phyloP scores from a whole-genome alignment of 2,888 invertebrate genomes.

The Nomada lathburiana region DNA sequence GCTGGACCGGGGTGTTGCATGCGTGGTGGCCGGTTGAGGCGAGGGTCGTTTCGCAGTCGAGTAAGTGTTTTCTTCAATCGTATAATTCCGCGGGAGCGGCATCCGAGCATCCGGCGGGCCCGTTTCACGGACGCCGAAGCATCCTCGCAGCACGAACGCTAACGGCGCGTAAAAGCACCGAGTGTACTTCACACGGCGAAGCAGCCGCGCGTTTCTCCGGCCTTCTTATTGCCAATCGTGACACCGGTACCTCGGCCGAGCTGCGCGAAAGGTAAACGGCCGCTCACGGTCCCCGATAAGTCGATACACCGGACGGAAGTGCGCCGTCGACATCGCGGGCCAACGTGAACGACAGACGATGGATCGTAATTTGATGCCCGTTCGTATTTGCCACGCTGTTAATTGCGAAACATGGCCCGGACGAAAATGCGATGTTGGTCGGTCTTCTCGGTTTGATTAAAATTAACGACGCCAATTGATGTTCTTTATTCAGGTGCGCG shows the following conservation, averaged over 20 bases:
- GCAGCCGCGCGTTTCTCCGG: neutral
- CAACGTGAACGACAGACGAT: neutral
- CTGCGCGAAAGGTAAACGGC: neutral
- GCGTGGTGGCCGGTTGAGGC: neutral
- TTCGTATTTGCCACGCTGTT: neutral
- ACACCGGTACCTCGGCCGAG: neutral
- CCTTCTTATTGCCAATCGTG: constrained; percentile 11
- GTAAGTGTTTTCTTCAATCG: constrained; percentile 29
- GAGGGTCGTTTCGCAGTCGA: constrained; percentile 14
- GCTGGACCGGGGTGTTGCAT: neutral
- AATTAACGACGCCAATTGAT: too few species aligned
- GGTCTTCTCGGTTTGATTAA: too few species aligned
- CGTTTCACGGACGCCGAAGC: neutral
- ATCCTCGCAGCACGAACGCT: constrained; percentile 2
- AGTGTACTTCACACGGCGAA: constrained; percentile 17
- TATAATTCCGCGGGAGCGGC: constrained; percentile 17
- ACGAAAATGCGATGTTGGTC: too few species aligned
- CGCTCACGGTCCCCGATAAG: neutral
- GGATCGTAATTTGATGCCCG: neutral
- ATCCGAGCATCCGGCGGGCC: neutral
- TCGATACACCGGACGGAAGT: neutral
- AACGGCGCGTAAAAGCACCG: constrained; percentile 25
- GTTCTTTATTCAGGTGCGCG: too few species aligned
- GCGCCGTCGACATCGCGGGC: neutral
- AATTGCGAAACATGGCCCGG: too few species aligned